Conservation (phyloP, 2,888 invertebrate species). For the Rotaria macrura region DNA sequence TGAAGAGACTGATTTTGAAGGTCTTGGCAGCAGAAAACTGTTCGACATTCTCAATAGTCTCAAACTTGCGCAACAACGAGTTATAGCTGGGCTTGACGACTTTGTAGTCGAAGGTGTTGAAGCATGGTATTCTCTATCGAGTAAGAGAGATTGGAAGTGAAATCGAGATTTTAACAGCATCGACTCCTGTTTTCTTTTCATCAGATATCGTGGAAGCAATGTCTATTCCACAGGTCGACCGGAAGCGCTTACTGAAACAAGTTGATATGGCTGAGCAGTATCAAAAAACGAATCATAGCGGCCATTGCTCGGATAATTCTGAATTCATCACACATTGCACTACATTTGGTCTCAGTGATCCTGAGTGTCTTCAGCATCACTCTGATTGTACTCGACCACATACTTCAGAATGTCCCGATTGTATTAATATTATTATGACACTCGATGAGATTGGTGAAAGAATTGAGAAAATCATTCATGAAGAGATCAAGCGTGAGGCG, state of each 20-base stretch:
- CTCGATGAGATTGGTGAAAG: background rate
- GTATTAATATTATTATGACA: background rate
- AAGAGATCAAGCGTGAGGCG: background rate
- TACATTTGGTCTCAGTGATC: background rate
- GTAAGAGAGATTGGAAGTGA: background rate
- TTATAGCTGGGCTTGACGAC: background rate
- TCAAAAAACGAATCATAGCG: background rate
- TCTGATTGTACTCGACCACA: background rate
- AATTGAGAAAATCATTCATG: background rate
- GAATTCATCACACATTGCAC: background rate
- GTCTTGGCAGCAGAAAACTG: background rate
- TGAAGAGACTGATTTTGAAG: background rate
- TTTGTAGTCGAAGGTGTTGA: background rate
- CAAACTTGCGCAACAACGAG: background rate
- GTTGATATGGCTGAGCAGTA: background rate
- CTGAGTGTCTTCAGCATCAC: background rate
- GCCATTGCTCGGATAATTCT: background rate
- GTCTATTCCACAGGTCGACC: background rate
- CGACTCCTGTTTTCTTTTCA: too few species aligned
- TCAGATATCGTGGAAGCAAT: background rate
- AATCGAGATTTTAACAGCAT: too few species aligned
- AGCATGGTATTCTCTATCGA: background rate
- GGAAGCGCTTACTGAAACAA: background rate
- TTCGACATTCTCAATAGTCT: background rate
- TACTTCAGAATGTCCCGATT: background rate